Conservation (phyloP, 1,140 invertebrate genomes). For the Neodiprion virginianus region DNA sequence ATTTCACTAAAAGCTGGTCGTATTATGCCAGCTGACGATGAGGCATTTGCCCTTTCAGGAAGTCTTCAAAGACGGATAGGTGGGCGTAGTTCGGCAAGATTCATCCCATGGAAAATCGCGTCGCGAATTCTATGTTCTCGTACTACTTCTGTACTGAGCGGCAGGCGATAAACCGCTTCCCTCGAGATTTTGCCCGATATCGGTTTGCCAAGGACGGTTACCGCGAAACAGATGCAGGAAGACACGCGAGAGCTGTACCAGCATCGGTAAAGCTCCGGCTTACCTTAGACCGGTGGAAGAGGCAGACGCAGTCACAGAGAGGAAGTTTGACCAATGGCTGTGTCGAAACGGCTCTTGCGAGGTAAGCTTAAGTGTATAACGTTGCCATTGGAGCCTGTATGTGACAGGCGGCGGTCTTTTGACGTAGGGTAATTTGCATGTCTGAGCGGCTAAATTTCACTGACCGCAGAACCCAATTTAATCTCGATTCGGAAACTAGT, state of each 20-base stretch:
- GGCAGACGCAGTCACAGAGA: background rate
- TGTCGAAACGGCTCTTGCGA: slow-evolving; percentile 1
- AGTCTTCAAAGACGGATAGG: too few relatives aligned
- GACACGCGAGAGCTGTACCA: background rate
- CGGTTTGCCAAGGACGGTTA: background rate
- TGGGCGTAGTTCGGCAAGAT: too few relatives aligned
- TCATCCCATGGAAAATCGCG: too few relatives aligned
- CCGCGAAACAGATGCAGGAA: background rate
- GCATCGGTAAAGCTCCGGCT: background rate
- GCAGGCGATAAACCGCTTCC: background rate
- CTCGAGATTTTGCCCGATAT: background rate
- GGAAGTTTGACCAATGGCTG: background rate
- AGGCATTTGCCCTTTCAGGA: too few relatives aligned
- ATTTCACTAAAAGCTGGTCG: too few relatives aligned
- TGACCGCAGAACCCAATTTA: background rate
- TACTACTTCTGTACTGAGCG: background rate
- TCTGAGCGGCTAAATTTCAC: background rate
- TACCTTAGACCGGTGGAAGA: background rate
- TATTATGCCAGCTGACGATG: too few relatives aligned
- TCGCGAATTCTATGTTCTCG: too few relatives aligned
- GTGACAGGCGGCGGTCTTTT: slow-evolving; percentile 1
- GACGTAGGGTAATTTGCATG: background rate
- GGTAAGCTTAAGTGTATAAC: background rate
- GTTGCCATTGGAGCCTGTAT: background rate
- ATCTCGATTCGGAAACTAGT: background rate